Percentiles rank a stretch among this genome's conserved stretches.
Evolutionary conservation across 2,888 invertebrate species (phyloP).

Genomic region (Nasonovia ribisnigri): DNA sequence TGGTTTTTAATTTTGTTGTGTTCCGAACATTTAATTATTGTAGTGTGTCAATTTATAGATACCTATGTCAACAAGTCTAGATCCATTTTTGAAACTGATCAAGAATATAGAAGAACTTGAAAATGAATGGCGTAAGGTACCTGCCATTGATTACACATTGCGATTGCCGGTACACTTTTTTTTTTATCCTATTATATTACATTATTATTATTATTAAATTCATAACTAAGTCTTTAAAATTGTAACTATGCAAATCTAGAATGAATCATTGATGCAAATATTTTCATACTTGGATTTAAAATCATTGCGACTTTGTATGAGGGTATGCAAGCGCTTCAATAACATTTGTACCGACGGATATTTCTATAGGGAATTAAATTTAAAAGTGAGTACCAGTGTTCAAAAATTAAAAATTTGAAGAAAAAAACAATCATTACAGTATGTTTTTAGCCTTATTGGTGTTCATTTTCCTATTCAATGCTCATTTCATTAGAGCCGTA

Average conservation of each 20-base stretch:
- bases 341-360: conserved; percentile 81
- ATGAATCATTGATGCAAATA: conserved; percentile 80
- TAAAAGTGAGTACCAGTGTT: conserved; percentile 73
- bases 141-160: conserved; percentile 26
- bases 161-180: conserved; percentile 61
- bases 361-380: conserved; percentile 83
- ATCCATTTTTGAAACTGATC: conserved; percentile 57
- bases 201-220: not conserved
- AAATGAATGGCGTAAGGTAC: conserved; percentile 42
- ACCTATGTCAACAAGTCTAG: conserved; percentile 47
- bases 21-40: not conserved
- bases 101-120: conserved; percentile 62
- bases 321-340: conserved; percentile 81
- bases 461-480: conserved; percentile 77
- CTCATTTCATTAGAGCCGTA: conserved; percentile 74
- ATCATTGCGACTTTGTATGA: conserved; percentile 82
- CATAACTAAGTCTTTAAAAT: not conserved
- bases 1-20: not conserved
- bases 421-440: not conserved
- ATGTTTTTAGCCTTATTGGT: conserved; percentile 78
- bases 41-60: conserved; percentile 27
- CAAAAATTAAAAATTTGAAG: not conserved
- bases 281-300: conserved; percentile 80
- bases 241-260: conserved; percentile 73
- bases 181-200: not conserved